These are phyloP conservation scores for Tenthredo notha DNA, from an alignment of 2,888 invertebrate genomes.

Conservation along the genomic window DNA sequence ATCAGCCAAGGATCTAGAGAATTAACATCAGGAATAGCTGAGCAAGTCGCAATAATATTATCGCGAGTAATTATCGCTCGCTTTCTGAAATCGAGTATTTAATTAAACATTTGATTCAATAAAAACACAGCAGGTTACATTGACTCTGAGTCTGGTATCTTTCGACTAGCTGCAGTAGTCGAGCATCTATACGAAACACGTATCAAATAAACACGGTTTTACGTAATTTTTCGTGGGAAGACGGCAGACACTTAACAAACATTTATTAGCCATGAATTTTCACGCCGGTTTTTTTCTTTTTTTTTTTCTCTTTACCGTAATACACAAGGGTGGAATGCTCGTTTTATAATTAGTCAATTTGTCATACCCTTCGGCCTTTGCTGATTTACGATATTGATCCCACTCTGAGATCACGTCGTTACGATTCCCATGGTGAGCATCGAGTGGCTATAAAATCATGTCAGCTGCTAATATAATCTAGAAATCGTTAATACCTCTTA, in stretches of 20 bases:
- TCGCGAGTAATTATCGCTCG: slow-evolving; percentile 24
- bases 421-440: slow-evolving; percentile 19
- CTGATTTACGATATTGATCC: slow-evolving; percentile 17
- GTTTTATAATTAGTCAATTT: slow-evolving; percentile 19
- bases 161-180: not conserved
- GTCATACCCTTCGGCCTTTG: not conserved
- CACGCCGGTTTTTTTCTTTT: not conserved
- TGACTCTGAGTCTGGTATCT: not conserved
- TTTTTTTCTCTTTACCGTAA: not conserved
- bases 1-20: slow-evolving; percentile 60
- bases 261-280: slow-evolving; percentile 28
- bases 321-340: not conserved
- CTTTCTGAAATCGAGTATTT: not conserved
- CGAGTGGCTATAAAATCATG: slow-evolving; percentile 24
- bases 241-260: not conserved
- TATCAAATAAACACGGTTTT: not conserved
- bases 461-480: slow-evolving; percentile 17
- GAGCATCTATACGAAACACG: not conserved
- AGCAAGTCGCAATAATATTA: slow-evolving; percentile 28
- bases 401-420: slow-evolving; percentile 29
- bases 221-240: not conserved
- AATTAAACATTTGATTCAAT: slow-evolving; percentile 19
- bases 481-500: slow-evolving; percentile 22
- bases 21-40: slow-evolving; percentile 23
- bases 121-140: slow-evolving; percentile 4